phyloP scores from a whole-genome alignment of 2,113 vertebrate species.

The Bambusicola thoracicus region DNA sequence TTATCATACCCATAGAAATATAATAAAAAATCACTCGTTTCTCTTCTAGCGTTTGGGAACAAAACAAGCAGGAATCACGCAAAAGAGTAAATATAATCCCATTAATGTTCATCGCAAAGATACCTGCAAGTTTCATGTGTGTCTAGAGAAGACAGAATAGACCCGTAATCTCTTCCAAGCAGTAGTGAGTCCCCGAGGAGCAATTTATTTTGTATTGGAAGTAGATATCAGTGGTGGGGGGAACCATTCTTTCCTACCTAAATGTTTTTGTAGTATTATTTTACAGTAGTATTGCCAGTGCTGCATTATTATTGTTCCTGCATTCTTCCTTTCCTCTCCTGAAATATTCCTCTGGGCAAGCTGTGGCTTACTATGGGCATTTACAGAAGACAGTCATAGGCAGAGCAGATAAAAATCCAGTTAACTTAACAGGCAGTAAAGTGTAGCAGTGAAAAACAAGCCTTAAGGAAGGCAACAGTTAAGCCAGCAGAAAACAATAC shows the following conservation, averaged over 20 bases:
- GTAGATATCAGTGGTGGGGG: not conserved
- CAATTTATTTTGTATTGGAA: slow-evolving; percentile 52
- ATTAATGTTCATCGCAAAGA: not conserved
- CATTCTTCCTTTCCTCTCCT: slow-evolving; percentile 41
- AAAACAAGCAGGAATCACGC: not conserved
- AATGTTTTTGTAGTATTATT: slow-evolving; percentile 45
- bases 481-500: slow-evolving; percentile 34
- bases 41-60: not conserved
- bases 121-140: not conserved
- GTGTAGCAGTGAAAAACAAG: slow-evolving; percentile 37
- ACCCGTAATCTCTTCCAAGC: not conserved
- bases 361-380: slow-evolving; percentile 35
- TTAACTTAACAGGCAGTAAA: slow-evolving; percentile 62
- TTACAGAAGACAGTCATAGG: slow-evolving; percentile 41
- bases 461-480: slow-evolving; percentile 54
- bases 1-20: not conserved
- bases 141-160: not conserved
- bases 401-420: slow-evolving; percentile 60
- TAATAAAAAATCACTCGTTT: not conserved
- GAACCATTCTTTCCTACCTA: slow-evolving; percentile 1
- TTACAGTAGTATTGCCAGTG: not conserved
- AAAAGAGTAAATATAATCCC: not conserved
- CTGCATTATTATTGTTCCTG: slow-evolving; percentile 37
- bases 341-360: slow-evolving; percentile 52
- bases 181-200: not conserved